Base-by-base conservation (phyloP, 1,140 invertebrate species). In the Ylistrum balloti region DNA sequence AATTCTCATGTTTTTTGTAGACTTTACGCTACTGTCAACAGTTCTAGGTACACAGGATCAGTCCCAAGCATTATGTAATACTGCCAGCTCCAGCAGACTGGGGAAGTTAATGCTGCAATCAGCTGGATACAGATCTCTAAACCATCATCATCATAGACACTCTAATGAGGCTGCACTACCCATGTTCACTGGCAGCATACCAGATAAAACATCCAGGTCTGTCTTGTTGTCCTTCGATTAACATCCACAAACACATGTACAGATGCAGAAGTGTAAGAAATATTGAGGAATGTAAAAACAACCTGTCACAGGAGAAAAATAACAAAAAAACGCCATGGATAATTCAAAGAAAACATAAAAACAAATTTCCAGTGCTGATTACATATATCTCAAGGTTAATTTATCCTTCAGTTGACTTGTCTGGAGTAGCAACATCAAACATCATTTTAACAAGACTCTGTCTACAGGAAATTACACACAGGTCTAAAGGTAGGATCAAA, bases 271-370 rank as follows among this genome's bases (percentile, higher is more conserved):
- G 56, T 74, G 56, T 74, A 74, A 74, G n/a, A 74, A 74, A 74
- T 74, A 74, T 74, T 28, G n/a, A n/a, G 56, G 56, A 74, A 74
- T 74, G 56, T 74, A n/a, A 74, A 74, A 74, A 74, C 56, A 74
- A 74, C 56, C 56, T 74, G 56, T 74, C 56, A 74, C 22, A 28
- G 22, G 22, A 74, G 56, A 74, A 28, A 74, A 74, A 74, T 28
- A n/a, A n/a, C n/a, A n/a, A n/a, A n/a, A n/a, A n/a, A n/a, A n/a
- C n/a, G n/a, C n/a, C 56, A 74, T 38, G 56, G 22, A 48, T 74
- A 74, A 74, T 74, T 2, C 56, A 28, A 11, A 28, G n/a, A 74
- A 74, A 74, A 74, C 56, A 74, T 74, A 28, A 74, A 74, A 28
- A n/a, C 56, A 74, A 74, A 28, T 74, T 74, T 74, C 56, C 22